Evolutionary conservation across 2,888 invertebrate genomes (phyloP), one percentile per base, ranked within the genome.

Genomic region (Aquatica leii): DNA sequence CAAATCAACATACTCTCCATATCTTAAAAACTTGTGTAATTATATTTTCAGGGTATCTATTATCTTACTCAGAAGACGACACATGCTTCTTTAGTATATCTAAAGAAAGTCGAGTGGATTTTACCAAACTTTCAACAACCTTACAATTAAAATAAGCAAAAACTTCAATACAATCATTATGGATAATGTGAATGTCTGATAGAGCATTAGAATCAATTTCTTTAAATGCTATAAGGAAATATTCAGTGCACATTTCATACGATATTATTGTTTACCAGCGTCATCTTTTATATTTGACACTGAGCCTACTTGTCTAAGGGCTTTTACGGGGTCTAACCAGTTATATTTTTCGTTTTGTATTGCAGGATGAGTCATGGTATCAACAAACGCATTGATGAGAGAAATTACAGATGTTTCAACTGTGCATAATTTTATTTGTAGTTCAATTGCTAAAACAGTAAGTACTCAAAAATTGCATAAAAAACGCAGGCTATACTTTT

Each of bases 61-160:
- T 37, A 5, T 37, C 37, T 37, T 9, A n/a, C 37, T 37, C 2
- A 37, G 2, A 5, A 37, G 17, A 14, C 18, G 9, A 14, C 43
- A 4, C 43, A n/a, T n/a, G n/a, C 71, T 86, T 87, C 66, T 90
- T 88, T 31, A 94, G 81, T 62, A 86, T 79, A 74, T 94, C 93
- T 62, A 95, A 82, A 11, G 93, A 92, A 46, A 83, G 82, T 76
- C 89, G 88, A 0, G 93, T 92, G 57, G 89, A 87, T 73, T 89
- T 91, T 9, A 92, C 90, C 15, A 95, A 82, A 1, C 92, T 82
- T 65, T 92, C 90, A 31, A 91, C 82, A 66, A 92, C 86, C 80
- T 89, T 91, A 54, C 88, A 88, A 70, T 93, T 92, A 74, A 93
- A 94, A 77, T 89, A 90, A 0, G 90, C 88, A 77, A 92, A 94